These are phyloP conservation scores for Betta splendens DNA, from an alignment of 2,797 vertebrate species.

Conservation along the genomic window DNA sequence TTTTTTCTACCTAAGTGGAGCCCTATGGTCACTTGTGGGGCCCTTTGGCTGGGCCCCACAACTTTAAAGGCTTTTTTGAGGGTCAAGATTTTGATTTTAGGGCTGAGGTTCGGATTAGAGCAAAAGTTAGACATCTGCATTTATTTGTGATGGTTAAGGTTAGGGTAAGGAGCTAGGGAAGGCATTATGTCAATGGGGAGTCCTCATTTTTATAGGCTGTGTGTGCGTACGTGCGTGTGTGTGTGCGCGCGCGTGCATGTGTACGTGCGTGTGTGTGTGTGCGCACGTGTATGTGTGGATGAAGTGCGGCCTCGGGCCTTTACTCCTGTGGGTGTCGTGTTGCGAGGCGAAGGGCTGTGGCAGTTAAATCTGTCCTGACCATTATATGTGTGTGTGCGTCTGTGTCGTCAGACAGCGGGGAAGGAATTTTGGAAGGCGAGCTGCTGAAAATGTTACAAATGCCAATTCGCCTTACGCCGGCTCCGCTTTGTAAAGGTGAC, in stretches of 20 bases:
- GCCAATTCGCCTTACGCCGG: constrained; percentile 37
- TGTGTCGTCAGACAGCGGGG: constrained; percentile 29
- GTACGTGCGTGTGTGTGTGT: not conserved
- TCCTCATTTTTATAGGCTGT: too few species aligned
- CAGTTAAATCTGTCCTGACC: constrained; percentile 72
- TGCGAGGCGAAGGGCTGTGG: constrained; percentile 60
- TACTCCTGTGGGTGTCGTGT: constrained; percentile 59
- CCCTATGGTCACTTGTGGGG: too few species aligned
- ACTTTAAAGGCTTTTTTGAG: too few species aligned
- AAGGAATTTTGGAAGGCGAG: constrained; percentile 19
- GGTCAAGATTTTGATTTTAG: too few species aligned
- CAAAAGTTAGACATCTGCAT: too few species aligned
- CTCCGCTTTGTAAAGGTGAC: constrained; percentile 60
- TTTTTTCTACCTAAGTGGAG: too few species aligned
- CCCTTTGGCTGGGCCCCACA: too few species aligned
- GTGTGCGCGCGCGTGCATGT: constrained; percentile 1
- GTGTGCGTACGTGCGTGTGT: not conserved
- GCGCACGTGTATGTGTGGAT: constrained; percentile 26
- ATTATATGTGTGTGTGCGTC: constrained; percentile 27
- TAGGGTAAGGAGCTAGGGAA: too few species aligned
- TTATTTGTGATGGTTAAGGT: too few species aligned
- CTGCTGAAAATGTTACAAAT: constrained; percentile 35
- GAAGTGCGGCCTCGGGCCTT: constrained; percentile 50
- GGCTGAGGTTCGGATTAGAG: too few species aligned
- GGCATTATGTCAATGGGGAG: too few species aligned